phyloP scores from a whole-genome alignment of 2,888 invertebrate species.

The Leucophenga maculata region DNA sequence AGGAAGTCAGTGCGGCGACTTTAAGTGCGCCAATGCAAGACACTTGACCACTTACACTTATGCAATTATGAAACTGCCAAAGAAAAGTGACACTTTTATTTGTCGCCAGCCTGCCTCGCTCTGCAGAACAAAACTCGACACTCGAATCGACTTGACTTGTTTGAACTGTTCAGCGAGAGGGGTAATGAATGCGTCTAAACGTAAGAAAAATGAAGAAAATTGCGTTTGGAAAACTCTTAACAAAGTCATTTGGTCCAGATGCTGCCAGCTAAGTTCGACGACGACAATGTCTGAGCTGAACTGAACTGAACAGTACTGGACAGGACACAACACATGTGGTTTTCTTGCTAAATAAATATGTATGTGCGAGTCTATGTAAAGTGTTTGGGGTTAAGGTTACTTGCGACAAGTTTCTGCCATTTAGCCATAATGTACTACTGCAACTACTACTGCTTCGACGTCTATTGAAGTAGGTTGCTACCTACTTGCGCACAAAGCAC shows the following conservation, averaged over 20 bases:
- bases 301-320: too few species aligned
- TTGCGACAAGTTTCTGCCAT: conserved; percentile 40
- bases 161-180: background rate
- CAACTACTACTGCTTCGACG: background rate
- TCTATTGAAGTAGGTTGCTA: background rate
- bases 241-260: conserved; percentile 64
- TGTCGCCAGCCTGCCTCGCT: conserved; percentile 44
- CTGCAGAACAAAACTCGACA: background rate
- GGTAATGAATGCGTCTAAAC: conserved; percentile 24
- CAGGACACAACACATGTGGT: conserved; percentile 59
- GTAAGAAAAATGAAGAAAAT: conserved; percentile 56
- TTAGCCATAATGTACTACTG: conserved; percentile 47
- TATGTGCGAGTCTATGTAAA: conserved; percentile 27
- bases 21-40: conserved; percentile 40
- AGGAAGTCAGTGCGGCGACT: background rate
- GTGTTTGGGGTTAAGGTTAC: conserved; percentile 51
- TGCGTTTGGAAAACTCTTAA: conserved; percentile 64
- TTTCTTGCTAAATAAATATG: conserved; percentile 32
- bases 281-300: background rate
- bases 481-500: conserved; percentile 24
- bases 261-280: conserved; percentile 56
- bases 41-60: conserved; percentile 67
- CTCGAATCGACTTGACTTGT: background rate
- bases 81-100: conserved; percentile 66
- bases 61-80: conserved; percentile 66